These are phyloP conservation scores for Lampris megalopsis DNA, from an alignment of 2,113 vertebrate species.

Conservation along the genomic window DNA sequence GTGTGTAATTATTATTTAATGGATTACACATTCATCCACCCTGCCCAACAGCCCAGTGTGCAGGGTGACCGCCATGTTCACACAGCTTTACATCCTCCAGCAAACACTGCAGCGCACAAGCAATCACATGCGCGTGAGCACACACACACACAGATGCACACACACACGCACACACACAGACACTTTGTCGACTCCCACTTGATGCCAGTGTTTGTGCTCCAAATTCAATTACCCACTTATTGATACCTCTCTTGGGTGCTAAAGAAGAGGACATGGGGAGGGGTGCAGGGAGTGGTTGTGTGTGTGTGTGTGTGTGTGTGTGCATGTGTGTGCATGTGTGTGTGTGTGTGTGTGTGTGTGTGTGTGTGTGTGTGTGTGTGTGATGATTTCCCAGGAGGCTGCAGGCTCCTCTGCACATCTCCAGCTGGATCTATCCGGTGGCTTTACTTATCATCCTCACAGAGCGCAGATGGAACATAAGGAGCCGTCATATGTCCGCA, in stretches of 20 bases:
- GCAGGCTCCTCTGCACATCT: constrained; percentile 91
- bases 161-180: constrained; percentile 33
- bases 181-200: constrained; percentile 69
- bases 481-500: constrained; percentile 65
- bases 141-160: constrained; percentile 57
- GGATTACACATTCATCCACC: constrained; percentile 97
- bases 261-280: constrained; percentile 90
- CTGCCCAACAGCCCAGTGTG: constrained; percentile 86
- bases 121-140: neutral
- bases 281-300: constrained; percentile 61
- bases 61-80: constrained; percentile 84
- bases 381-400: constrained; percentile 96
- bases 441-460: constrained; percentile 70
- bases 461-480: constrained; percentile 66
- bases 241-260: constrained; percentile 98
- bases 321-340: too few species aligned
- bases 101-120: neutral
- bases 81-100: constrained; percentile 82
- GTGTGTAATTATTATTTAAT: constrained; percentile 97
- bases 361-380: constrained; percentile 4
- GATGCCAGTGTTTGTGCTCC: constrained; percentile 95
- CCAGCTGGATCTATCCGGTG: constrained; percentile 84
- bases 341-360: too few species aligned
- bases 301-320: too few species aligned
- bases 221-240: constrained; percentile 99